Percentiles rank a stretch among this genome's conserved stretches.
phyloP scores from a whole-genome alignment of 1,140 invertebrate genomes.

The Lerema accius region DNA sequence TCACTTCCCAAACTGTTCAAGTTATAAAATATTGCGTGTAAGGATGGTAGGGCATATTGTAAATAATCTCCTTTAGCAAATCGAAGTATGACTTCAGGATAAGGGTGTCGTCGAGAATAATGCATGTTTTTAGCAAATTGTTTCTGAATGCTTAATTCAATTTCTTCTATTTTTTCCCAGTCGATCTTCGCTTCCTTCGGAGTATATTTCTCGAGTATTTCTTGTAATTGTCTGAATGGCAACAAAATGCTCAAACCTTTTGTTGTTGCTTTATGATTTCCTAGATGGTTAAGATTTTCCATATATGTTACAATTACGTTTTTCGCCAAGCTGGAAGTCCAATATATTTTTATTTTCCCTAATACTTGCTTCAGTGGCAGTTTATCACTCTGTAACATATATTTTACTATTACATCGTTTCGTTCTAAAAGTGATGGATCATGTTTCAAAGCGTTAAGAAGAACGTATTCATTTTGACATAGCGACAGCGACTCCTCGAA shows the following conservation, averaged over 20 bases:
- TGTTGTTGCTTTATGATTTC: conserved; percentile 45
- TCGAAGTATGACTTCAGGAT: conserved; percentile 45
- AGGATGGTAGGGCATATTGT: conserved; percentile 54
- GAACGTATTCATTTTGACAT: conserved; percentile 44
- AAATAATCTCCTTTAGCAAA: conserved; percentile 67
- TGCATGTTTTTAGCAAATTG: conserved; percentile 64
- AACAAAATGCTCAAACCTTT: conserved; percentile 50
- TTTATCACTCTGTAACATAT: conserved; percentile 40
- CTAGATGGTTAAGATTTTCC: conserved; percentile 35
- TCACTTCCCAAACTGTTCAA: conserved; percentile 38
- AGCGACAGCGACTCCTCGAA: conserved; percentile 57
- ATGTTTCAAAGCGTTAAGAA: conserved; percentile 65
- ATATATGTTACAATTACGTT: conserved; percentile 44
- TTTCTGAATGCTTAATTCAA: conserved; percentile 47
- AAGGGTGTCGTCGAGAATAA: conserved; percentile 52
- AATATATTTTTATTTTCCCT: conserved; percentile 59
- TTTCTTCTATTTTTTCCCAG: conserved; percentile 46
- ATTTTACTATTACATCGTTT: conserved; percentile 39
- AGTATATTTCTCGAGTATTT: conserved; percentile 50
- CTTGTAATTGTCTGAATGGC: conserved; percentile 37
- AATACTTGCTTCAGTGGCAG: conserved; percentile 44
- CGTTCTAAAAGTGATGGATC: conserved; percentile 49
- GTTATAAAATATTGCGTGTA: conserved; percentile 63
- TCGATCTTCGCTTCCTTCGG: conserved; percentile 51
- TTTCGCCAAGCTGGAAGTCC: conserved; percentile 46